Percentiles rank a stretch among this genome's conserved stretches.
phyloP scores from a whole-genome alignment of 2,797 vertebrate species.

The Taeniopygia guttata region DNA sequence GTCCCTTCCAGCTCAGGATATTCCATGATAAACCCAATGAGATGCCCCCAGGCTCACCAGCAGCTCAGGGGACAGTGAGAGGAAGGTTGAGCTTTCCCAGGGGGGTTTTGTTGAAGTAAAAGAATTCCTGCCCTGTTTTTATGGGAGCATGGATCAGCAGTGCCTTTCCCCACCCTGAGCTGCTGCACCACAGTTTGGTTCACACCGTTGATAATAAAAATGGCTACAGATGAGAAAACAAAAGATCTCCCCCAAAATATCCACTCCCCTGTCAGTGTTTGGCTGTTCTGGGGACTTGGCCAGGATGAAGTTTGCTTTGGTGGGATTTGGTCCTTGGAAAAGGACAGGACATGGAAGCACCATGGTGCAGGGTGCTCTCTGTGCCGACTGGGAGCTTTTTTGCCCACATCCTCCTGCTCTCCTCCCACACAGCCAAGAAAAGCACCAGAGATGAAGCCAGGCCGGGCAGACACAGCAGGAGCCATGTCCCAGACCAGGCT shows the following conservation, averaged over 20 bases:
- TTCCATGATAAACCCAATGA: neutral
- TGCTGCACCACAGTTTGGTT: neutral
- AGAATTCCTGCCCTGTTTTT: neutral
- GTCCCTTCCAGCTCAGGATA: neutral
- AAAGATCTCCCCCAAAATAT: neutral
- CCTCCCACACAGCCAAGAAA: neutral
- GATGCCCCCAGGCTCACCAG: neutral
- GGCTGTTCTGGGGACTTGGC: neutral
- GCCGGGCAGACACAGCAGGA: neutral
- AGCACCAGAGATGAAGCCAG: neutral
- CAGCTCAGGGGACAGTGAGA: neutral
- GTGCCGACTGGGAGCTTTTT: neutral
- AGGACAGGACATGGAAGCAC: neutral
- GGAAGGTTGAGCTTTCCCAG: neutral
- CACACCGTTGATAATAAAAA: accelerated
- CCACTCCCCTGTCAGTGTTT: neutral
- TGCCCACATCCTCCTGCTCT: neutral
- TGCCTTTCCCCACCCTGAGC: neutral
- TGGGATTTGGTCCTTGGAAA: neutral
- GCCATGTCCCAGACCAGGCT: accelerated
- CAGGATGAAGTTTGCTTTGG: neutral
- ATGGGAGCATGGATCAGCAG: neutral
- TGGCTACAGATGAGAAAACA: neutral
- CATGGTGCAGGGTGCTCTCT: accelerated
- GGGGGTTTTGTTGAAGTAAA: neutral